phyloP scores from a whole-genome alignment of 2,113 vertebrate genomes.

The Macrotus californicus region DNA sequence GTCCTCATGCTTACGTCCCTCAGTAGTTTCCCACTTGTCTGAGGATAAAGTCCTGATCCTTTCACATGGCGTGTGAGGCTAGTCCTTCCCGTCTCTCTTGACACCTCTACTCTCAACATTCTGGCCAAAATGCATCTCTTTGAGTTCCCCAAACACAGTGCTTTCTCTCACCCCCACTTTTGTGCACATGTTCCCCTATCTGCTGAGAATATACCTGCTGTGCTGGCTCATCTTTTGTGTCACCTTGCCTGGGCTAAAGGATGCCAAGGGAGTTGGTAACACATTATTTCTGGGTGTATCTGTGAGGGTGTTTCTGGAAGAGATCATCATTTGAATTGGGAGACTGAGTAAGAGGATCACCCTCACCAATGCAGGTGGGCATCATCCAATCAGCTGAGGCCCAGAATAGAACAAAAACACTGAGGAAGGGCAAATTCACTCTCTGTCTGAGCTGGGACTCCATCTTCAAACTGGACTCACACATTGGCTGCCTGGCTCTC shows the following conservation, averaged over 20 bases:
- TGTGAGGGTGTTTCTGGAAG: neutral
- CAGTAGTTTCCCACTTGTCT: neutral
- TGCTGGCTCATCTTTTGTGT: neutral
- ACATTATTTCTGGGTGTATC: neutral
- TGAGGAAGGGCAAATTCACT: neutral
- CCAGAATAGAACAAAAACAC: neutral
- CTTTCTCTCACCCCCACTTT: neutral
- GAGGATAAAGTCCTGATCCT: neutral
- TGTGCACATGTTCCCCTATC: neutral
- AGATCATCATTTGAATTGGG: neutral
- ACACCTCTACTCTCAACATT: neutral
- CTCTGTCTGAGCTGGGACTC: neutral
- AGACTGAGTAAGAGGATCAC: neutral
- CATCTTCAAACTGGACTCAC: neutral
- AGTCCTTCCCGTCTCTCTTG: neutral
- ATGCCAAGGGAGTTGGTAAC: neutral
- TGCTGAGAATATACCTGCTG: neutral
- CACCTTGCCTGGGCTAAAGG: neutral
- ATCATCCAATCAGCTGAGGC: neutral
- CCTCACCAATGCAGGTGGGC: neutral
- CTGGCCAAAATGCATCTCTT: neutral
- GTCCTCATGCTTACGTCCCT: neutral
- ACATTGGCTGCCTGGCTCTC: neutral
- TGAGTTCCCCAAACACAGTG: neutral
- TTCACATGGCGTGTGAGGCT: accelerated